Conservation (phyloP, 2,888 invertebrate genomes). For the Drosophila antonietae region DNA sequence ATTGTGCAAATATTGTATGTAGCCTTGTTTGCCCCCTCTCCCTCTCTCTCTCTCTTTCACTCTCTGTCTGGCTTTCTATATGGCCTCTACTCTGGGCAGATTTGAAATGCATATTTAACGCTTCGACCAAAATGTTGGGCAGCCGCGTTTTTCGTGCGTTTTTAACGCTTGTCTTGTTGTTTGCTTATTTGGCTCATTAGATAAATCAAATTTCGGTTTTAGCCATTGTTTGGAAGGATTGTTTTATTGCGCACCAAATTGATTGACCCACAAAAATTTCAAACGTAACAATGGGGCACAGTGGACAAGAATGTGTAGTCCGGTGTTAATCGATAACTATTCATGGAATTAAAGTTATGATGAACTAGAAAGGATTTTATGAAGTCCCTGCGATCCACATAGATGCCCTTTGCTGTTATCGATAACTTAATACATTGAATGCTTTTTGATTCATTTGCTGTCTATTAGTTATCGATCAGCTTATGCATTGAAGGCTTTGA, state of each 20-base stretch:
- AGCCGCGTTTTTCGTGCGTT: slow-evolving; percentile 11
- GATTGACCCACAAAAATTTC: slow-evolving; percentile 59
- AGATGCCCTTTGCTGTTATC: background rate
- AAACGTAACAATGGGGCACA: slow-evolving; percentile 20
- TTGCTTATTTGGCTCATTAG: slow-evolving; percentile 51
- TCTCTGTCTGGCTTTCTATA: background rate
- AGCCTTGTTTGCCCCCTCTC: too few relatives aligned
- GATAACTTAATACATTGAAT: background rate
- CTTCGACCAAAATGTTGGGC: slow-evolving; percentile 11
- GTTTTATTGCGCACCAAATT: slow-evolving; percentile 58
- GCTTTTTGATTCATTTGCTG: too few relatives aligned
- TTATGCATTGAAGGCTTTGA: background rate
- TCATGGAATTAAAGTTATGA: background rate
- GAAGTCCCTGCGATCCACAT: too few relatives aligned
- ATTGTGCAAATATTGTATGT: slow-evolving; percentile 15
- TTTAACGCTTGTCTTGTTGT: slow-evolving; percentile 18
- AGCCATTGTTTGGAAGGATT: slow-evolving; percentile 44
- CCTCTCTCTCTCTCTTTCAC: background rate
- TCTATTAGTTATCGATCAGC: background rate
- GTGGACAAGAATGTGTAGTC: background rate
- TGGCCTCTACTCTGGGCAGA: slow-evolving; percentile 12
- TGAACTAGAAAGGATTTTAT: too few relatives aligned
- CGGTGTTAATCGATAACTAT: background rate
- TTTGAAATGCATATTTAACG: slow-evolving; percentile 36
- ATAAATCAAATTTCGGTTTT: slow-evolving; percentile 37